Base-by-base conservation (phyloP, 2,113 vertebrate species). In the Procapra przewalskii region DNA sequence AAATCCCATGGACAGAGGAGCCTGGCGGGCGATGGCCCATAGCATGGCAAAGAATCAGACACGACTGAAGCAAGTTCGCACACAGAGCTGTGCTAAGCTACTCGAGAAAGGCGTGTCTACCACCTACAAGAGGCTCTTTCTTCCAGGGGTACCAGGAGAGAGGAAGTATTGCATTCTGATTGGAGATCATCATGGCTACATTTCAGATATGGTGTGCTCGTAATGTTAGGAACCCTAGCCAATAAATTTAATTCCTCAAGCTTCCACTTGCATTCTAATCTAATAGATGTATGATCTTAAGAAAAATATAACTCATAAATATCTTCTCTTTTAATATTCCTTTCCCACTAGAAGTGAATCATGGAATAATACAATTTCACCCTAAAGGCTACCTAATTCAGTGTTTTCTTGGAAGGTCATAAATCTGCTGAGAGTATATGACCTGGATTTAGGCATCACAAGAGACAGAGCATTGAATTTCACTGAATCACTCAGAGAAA, bases 381-480 rank as follows among this genome's bases (percentile, higher is more conserved):
- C 83, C 62, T 36, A 91, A 94, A 95, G 90, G 87, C 36, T 27
- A 57, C 12, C 60, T 83, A 90, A 95, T 92, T 62, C 79, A 95
- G 62, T 80, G 60, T 94, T 81, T 94, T 91, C 82, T 71, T 54
- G 27, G 93, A 97, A 97, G 90, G 83, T 94, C 92, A 92, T 62
- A 92, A 92, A 82, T 52, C 27, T 82, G 52, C 48, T 52, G 82
- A 96, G 86, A 91, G 31, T 40, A 19, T 64, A 80, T 62, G 89
- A 88, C 57, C 83, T 88, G 48, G 54, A 96, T 94, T 96, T 88
- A 95, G 91, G 59, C 31, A 60, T 60, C 77, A 85, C 64, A 25
- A 14, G 82, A 97, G 82, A 94, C 15, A 59, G 0, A 36, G 25
- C 81, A 88, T 93, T 90, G 94, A 94, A 81, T 96, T 84, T 96